Conservation (phyloP, 2,888 invertebrate genomes). For the Pristionchus maxplancki region DNA sequence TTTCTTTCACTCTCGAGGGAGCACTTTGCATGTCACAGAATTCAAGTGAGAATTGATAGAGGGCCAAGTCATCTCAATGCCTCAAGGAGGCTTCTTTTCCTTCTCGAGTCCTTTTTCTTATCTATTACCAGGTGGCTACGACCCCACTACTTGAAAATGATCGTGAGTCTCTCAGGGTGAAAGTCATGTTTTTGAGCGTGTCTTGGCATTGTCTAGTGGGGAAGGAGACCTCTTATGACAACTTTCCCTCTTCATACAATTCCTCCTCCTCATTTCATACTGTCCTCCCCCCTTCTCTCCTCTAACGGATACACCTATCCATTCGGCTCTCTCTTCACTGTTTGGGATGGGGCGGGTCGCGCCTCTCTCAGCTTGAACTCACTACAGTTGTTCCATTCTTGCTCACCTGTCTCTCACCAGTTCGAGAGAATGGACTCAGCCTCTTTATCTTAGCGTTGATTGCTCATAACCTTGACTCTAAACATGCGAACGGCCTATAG, state of each 20-base stretch:
- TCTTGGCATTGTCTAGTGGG: slow-evolving; percentile 32
- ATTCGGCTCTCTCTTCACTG: neutral
- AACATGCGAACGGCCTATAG: neutral
- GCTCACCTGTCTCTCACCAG: neutral
- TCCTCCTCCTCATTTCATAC: slow-evolving; percentile 48
- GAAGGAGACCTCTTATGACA: slow-evolving; percentile 46
- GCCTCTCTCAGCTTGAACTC: slow-evolving; percentile 25
- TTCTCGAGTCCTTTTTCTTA: slow-evolving; percentile 47
- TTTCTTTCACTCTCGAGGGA: slow-evolving; percentile 12
- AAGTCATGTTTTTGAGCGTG: slow-evolving; percentile 41
- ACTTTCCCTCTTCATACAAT: slow-evolving; percentile 41
- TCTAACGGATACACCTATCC: slow-evolving; percentile 40
- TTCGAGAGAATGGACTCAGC: neutral
- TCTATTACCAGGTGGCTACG: neutral
- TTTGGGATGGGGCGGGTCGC: slow-evolving; percentile 32
- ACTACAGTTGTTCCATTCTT: slow-evolving; percentile 3
- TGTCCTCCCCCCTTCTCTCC: slow-evolving; percentile 25
- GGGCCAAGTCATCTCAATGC: slow-evolving; percentile 1
- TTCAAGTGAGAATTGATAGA: slow-evolving; percentile 41
- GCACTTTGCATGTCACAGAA: neutral
- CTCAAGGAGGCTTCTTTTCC: neutral
- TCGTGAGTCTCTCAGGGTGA: neutral
- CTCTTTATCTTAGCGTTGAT: neutral
- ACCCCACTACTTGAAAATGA: neutral
- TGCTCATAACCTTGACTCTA: neutral